These are phyloP conservation scores for Cnemophilus loriae DNA, from an alignment of 2,113 vertebrate genomes.

Conservation along the genomic window DNA sequence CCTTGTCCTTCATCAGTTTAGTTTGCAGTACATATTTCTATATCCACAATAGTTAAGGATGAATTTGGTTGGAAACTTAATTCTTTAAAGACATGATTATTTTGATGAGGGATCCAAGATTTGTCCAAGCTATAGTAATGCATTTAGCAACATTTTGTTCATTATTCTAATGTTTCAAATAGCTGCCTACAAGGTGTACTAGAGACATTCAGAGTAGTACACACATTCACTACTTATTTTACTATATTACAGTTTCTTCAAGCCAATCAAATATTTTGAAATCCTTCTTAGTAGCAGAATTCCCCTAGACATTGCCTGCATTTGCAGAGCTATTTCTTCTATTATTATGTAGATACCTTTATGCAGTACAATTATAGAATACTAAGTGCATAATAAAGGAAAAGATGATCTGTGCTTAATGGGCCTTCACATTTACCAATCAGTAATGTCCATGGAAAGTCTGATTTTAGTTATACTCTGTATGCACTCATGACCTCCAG, in stretches of 20 bases:
- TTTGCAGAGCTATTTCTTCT: neutral
- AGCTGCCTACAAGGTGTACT: neutral
- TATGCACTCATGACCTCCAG: neutral
- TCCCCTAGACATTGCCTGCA: neutral
- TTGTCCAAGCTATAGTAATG: neutral
- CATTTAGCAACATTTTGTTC: neutral
- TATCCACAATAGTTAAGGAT: neutral
- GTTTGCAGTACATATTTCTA: neutral
- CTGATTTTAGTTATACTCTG: neutral
- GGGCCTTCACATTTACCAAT: neutral
- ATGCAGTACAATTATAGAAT: neutral
- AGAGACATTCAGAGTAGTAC: neutral
- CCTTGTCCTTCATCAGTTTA: neutral
- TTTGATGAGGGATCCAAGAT: neutral
- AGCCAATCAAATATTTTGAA: neutral
- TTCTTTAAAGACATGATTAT: neutral
- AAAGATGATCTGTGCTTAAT: neutral
- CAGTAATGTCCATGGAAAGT: neutral
- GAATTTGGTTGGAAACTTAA: neutral
- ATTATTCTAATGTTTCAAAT: neutral
- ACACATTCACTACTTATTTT: neutral
- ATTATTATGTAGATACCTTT: neutral
- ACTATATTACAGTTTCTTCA: neutral
- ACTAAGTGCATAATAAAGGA: neutral
- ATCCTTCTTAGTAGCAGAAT: neutral